Evolutionary conservation across 2,888 invertebrate genomes (phyloP), one percentile per base, ranked within the genome.

Genomic region (Liposcelis brunnea): DNA sequence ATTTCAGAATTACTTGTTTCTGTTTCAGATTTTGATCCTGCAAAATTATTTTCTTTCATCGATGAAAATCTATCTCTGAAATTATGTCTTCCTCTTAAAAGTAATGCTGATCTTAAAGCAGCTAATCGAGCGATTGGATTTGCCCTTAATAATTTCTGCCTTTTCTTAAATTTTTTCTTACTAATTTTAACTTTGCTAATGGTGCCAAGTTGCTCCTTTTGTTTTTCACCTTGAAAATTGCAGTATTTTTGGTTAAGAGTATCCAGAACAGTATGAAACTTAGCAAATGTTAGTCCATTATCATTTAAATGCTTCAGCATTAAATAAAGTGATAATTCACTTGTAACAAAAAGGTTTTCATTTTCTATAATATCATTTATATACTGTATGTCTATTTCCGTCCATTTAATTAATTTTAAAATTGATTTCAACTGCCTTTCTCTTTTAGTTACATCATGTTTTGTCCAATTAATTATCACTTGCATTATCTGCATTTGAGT

Each of bases 241-340:
- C 15, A 14, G 32, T 43, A 40, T 19, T 40, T 40, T 40, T 18
- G 40, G 11, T 14, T 12, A 7, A 40, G 19, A 18, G 15, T n/a
- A n/a, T 40, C 40, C 16, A 40, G 19, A 7, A 40, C 12, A 15
- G 19, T 21, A 14, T 18, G 40, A 40, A 40, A 40, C 19, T 19
- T 14, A 5, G 12, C 19, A 40, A 19, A 19, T 6, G 40, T n/a
- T 19, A 40, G 7, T 18, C 40, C 19, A 21, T 21, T 14, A n/a
- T 40, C 40, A n/a, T 21, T 40, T 12, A 40, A 19, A 21, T 40
- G 40, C 19, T 40, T 40, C 49, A 77, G 59, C 45, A 75, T 60
- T 48, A 68, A 63, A 56, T 69, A 74, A 44, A 74, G 62, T 54
- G 71, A 71, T 37, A 69, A 59, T 54, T 72, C 72, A 54, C 72